Base-by-base conservation (phyloP, 2,113 vertebrate species). In the Lucifuga dentata region DNA sequence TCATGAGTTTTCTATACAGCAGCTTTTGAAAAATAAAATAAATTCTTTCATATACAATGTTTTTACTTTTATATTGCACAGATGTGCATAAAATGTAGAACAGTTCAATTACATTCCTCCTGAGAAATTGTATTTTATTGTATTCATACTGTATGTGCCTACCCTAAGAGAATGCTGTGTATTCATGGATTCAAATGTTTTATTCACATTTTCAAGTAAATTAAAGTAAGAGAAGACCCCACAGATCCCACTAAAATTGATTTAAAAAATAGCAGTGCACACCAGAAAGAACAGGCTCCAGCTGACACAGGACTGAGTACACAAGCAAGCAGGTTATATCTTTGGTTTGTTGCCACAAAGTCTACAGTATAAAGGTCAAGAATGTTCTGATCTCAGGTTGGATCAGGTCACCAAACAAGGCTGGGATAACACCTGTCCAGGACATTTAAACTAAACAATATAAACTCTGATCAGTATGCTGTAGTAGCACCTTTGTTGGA, bases 351-450 rank as follows among this genome's bases (percentile, higher is more conserved):
- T 63, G 49, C 40, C 57, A 57, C 46, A 40, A 50, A 63, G 63
- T 50, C 35, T 53, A 45, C 51, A 57, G 61, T 50, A 66, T 73
- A 51, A 73, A 78, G 83, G 80, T 80, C 64, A 59, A 58, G 36
- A 13, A 33, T 21, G 2, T 45, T 45, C 19, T 10, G 8, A 11
- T 2, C 17, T 45, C 43, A 45, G 19, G 20, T 16, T 17, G 2
- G 41, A 43, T 7, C 15, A 17, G n/a, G 2, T 17, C 16, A 16
- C 19, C 43, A 45, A 20, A 45, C 19, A 19, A 12, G 13, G 43
- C 11, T 20, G 19, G 9, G n/a, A n/a, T n/a, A n/a, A n/a, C n/a
- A n/a, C n/a, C n/a, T n/a, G n/a, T 29, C 7, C 26, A 29, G 26
- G 26, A 29, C 26, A 5, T 29, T 3, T 29, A 7, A 29, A 29